Evolutionary conservation across 92 coral and sea anemone species (phyloP).

Genomic region (Scolanthus callimorphus): DNA sequence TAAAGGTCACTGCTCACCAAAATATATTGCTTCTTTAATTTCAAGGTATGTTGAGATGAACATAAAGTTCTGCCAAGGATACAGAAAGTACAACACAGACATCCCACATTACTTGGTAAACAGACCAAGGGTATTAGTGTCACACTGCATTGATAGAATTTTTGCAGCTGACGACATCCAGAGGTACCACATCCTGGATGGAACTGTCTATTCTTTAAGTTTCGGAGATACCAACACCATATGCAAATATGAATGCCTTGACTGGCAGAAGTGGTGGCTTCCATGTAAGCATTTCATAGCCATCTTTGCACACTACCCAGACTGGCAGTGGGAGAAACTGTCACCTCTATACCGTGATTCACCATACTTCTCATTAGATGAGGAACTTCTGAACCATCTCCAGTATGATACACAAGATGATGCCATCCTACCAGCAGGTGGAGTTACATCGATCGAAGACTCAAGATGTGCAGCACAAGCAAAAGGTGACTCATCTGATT

Average conservation of each 20-base stretch:
- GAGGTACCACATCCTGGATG: slow-evolving; percentile 14
- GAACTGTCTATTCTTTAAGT: slow-evolving; percentile 7
- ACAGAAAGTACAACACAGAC: slow-evolving; percentile 30
- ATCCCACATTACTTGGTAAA: slow-evolving; percentile 39
- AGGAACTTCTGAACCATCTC: slow-evolving; percentile 15
- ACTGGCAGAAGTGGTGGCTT: slow-evolving; percentile 30
- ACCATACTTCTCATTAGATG: slow-evolving; percentile 28
- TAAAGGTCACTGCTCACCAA: no score
- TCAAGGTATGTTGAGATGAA: slow-evolving; percentile 40
- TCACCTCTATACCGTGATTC: slow-evolving; percentile 23
- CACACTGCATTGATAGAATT: slow-evolving; percentile 34
- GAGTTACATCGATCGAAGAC: background rate
- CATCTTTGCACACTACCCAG: slow-evolving; percentile 27
- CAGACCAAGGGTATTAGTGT: slow-evolving; percentile 31
- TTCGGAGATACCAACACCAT: slow-evolving; percentile 3
- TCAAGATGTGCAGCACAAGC: background rate
- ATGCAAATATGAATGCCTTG: slow-evolving; percentile 33
- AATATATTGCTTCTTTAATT: no score
- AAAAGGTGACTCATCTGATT: background rate
- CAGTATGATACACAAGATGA: slow-evolving; percentile 4
- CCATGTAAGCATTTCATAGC: slow-evolving; percentile 56
- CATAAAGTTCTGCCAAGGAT: slow-evolving; percentile 23
- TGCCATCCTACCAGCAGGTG: no score
- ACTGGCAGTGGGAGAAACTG: slow-evolving; percentile 33
- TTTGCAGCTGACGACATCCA: slow-evolving; percentile 12